Evolutionary conservation across 1,140 invertebrate genomes (phyloP).

Genomic region (Diploscapter pachys): DNA sequence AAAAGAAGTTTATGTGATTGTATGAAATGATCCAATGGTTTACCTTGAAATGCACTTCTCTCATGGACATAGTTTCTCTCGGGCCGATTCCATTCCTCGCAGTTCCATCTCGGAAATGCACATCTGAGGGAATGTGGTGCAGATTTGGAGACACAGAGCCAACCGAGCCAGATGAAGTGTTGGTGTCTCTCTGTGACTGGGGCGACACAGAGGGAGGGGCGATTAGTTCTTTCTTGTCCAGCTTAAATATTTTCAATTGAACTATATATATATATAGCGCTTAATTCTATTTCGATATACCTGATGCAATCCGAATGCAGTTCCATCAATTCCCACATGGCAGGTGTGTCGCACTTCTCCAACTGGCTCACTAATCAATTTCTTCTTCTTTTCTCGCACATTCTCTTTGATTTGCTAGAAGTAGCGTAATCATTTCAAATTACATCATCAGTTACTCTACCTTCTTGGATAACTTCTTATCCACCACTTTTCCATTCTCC

Average conservation of each 20-base stretch:
- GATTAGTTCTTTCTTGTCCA: constrained; percentile 26
- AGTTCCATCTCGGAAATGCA: constrained; percentile 7
- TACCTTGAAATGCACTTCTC: constrained; percentile 9
- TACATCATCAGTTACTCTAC: too few relatives aligned
- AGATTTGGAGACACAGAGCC: neutral
- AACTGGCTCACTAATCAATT: constrained; percentile 88
- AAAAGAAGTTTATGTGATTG: neutral
- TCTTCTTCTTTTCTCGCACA: constrained; percentile 64
- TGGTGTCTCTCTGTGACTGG: neutral
- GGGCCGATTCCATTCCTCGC: constrained; percentile 17
- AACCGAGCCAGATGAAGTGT: constrained; percentile 8
- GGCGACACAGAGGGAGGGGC: constrained; percentile 12
- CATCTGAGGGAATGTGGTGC: constrained; percentile 1
- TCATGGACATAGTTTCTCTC: constrained; percentile 29
- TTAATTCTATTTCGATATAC: constrained; percentile 17
- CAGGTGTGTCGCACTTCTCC: constrained; percentile 94
- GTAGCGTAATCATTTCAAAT: too few relatives aligned
- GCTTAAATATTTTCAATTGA: neutral
- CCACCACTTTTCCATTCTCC: constrained; percentile 57
- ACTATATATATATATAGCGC: neutral
- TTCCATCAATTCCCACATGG: constrained; percentile 91
- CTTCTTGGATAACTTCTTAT: too few relatives aligned
- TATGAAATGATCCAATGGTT: neutral
- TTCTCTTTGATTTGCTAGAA: constrained; percentile 66
- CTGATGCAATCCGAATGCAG: constrained; percentile 75